Evolutionary conservation across 2,888 invertebrate species (phyloP).

Genomic region (Drosophila pseudotalamancana): DNA sequence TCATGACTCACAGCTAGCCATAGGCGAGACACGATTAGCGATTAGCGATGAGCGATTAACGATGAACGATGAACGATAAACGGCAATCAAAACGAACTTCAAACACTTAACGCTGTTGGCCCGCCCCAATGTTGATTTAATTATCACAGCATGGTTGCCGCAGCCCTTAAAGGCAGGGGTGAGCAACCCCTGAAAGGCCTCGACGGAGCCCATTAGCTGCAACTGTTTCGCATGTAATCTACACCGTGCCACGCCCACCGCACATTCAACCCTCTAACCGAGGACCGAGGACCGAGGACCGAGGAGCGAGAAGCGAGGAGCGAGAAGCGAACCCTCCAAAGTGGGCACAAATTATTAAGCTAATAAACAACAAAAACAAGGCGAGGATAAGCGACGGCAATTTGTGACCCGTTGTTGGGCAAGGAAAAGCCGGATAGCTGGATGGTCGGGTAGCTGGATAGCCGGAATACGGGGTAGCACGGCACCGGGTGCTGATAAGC

Average conservation of each 20-base stretch:
- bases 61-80: constrained; percentile 51
- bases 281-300: not conserved
- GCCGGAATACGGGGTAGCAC: not conserved
- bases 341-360: constrained; percentile 76
- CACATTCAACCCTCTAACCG: constrained; percentile 50
- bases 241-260: constrained; percentile 72
- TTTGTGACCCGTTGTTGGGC: constrained; percentile 47
- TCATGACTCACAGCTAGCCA: constrained; percentile 18
- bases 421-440: constrained; percentile 20
- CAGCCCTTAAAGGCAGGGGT: constrained; percentile 12
- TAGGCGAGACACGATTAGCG: constrained; percentile 32
- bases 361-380: constrained; percentile 69
- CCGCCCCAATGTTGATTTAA: constrained; percentile 70
- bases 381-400: constrained; percentile 47
- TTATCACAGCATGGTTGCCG: constrained; percentile 77
- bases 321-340: constrained; percentile 30
- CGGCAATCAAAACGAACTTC: constrained; percentile 66
- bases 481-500: constrained; percentile 70
- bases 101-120: constrained; percentile 58
- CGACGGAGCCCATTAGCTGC: constrained; percentile 56
- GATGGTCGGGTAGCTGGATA: not conserved
- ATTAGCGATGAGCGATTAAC: constrained; percentile 52
- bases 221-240: constrained; percentile 75
- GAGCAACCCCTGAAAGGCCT: constrained; percentile 20
- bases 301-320: not conserved